Evolutionary conservation across 2,888 invertebrate genomes (phyloP), one percentile per base, ranked within the genome.

Genomic region (Liodrosophila aerea): DNA sequence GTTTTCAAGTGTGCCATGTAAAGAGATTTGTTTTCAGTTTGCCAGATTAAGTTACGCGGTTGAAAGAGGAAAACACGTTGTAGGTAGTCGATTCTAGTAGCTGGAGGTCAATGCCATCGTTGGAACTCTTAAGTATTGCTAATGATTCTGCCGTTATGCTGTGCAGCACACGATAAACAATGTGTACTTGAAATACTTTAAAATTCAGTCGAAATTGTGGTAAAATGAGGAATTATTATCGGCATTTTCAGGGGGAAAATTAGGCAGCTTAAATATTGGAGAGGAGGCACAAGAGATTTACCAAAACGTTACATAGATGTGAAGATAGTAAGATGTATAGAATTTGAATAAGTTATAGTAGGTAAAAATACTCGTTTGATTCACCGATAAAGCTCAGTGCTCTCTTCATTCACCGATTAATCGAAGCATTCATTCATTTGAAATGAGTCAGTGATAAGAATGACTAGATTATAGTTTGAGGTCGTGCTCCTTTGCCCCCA

Each of bases 41-140:
- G 62, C 56, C 29, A 57, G 72, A 71, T 68, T 71, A 65, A 45
- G 47, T 72, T 69, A 72, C 68, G 61, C 60, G 54, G 46, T 45
- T 22, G 22, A 22, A 22, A 22, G n/a, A 47, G 41, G 50, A 43
- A 53, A 39, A 43, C 22, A 64, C n/a, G 34, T 41, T 49, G 53
- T 40, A 37, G 61, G 13, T 34, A 34, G 46, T 30, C 33, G 36
- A 3, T 9, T 30, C 36, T 1, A 12, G 15, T 22, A 16, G 18
- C 12, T 30, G 12, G 37, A 18, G 62, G 33, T 22, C 45, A 27
- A 44, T 7, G 22, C 3, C 8, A 18, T 11, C 7, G 44, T 4
- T 13, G 18, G 41, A 36, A 37, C 13, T 33, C 36, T 47, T 2
- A 16, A 49, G 49, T 63, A 56, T 51, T 36, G 22, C 33, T 45